Evolutionary conservation across 92 coral and sea anemone species (phyloP).

Genomic region (Pocillopora grandis): DNA sequence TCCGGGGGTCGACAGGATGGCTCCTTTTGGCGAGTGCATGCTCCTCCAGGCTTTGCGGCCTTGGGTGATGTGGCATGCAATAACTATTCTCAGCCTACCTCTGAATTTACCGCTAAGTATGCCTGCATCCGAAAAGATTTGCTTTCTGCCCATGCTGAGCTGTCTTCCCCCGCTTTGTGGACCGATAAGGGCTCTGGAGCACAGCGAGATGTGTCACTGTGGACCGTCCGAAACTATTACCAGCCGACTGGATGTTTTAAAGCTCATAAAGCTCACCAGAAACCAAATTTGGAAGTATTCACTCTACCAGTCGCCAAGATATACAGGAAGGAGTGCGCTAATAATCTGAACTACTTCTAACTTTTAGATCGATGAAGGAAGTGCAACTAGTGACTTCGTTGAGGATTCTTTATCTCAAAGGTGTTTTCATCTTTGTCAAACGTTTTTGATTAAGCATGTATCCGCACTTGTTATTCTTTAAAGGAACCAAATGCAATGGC

Average conservation of each 20-base stretch:
- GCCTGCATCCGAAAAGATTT: slow-evolving; percentile 39
- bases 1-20: slow-evolving; percentile 21
- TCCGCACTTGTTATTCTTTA: no score
- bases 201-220: not conserved
- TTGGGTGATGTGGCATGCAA: slow-evolving; percentile 28
- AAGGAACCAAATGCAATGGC: no score
- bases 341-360: no score
- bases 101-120: slow-evolving; percentile 22
- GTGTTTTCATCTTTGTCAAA: no score
- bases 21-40: slow-evolving; percentile 36
- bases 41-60: slow-evolving; percentile 32
- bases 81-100: not conserved
- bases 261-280: slow-evolving; percentile 6
- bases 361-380: no score
- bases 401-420: no score
- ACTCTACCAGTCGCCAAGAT: slow-evolving; percentile 1
- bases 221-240: slow-evolving; percentile 23
- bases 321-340: not conserved
- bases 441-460: no score
- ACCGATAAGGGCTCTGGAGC: slow-evolving; percentile 38
- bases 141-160: not conserved
- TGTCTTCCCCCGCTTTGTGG: slow-evolving; percentile 3
- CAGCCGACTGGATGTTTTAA: slow-evolving; percentile 26
- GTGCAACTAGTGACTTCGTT: no score
- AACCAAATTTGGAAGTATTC: not conserved